Evolutionary conservation across 2,113 vertebrate genomes (phyloP).

Genomic region (Barnardius zonarius): DNA sequence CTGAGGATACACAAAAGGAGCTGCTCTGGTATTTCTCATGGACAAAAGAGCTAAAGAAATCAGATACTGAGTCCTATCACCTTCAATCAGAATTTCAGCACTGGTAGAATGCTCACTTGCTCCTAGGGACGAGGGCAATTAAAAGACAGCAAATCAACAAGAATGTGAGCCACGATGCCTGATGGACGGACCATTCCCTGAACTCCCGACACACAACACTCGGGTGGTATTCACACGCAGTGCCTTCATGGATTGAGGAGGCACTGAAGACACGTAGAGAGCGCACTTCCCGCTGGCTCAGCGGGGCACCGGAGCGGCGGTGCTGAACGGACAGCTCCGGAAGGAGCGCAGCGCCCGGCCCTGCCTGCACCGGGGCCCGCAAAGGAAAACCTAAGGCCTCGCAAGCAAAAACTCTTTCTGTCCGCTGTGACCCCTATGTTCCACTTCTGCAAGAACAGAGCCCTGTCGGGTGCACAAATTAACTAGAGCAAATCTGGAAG

Average conservation of each 20-base stretch:
- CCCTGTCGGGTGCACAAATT: not conserved
- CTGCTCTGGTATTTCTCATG: not conserved
- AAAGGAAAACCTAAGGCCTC: not conserved
- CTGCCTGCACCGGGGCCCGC: not conserved
- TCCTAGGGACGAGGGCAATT: not conserved
- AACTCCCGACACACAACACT: fast-evolving
- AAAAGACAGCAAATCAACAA: not conserved
- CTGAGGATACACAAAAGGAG: not conserved
- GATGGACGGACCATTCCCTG: not conserved
- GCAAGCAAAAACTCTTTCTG: not conserved
- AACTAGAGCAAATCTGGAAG: not conserved
- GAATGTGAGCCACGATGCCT: fast-evolving
- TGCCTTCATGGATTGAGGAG: not conserved
- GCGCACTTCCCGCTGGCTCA: not conserved
- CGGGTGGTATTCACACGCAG: not conserved
- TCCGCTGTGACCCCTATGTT: fast-evolving
- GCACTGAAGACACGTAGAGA: not conserved
- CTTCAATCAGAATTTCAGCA: not conserved
- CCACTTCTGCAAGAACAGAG: not conserved
- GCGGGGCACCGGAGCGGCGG: not conserved
- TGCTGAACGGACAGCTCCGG: slow-evolving; percentile 62
- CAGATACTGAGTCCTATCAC: not conserved
- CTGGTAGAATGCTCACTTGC: not conserved
- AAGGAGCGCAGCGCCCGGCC: not conserved
- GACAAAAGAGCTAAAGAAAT: not conserved